Evolutionary conservation across 2,113 vertebrate genomes (phyloP).

Genomic region (Setophaga coronata): DNA sequence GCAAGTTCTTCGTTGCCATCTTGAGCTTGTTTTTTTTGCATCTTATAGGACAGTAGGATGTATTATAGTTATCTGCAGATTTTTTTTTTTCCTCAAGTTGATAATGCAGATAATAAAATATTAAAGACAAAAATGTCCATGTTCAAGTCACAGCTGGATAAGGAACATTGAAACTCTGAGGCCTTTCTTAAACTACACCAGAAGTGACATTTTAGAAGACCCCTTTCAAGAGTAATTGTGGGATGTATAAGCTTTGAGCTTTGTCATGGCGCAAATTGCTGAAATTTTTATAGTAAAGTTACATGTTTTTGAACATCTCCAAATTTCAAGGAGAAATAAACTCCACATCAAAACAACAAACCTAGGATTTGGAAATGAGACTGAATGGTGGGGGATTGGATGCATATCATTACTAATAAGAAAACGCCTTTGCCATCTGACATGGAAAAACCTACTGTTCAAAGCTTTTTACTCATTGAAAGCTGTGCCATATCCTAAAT

Average conservation of each 20-base stretch:
- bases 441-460: background rate
- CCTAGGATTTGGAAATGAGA: background rate
- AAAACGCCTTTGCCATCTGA: background rate
- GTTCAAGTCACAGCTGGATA: background rate
- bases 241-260: background rate
- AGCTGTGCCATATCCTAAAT: background rate
- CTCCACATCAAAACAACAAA: background rate
- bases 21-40: background rate
- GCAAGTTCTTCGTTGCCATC: background rate
- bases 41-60: background rate
- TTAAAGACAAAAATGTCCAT: background rate
- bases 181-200: background rate
- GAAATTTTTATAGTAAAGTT: background rate
- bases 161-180: background rate
- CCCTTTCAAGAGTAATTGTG: background rate
- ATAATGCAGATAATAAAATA: background rate
- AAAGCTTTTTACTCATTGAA: background rate
- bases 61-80: background rate
- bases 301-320: background rate
- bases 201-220: background rate
- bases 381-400: fast-evolving
- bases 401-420: background rate
- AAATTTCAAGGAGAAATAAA: background rate
- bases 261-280: background rate
- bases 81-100: background rate